phyloP scores from a whole-genome alignment of 1,140 invertebrate species.

The Chionoecetes opilio region DNA sequence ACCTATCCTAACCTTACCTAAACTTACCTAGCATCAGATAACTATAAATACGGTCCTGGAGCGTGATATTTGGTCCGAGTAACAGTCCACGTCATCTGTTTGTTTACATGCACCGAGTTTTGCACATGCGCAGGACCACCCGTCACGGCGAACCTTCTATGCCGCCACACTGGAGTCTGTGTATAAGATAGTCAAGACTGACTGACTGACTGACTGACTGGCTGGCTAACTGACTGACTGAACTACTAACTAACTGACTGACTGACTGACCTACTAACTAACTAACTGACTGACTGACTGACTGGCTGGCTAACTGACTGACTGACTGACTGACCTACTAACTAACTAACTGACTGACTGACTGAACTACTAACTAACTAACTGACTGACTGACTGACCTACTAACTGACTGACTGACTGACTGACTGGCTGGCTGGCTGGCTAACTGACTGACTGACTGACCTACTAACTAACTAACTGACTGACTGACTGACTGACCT shows the following conservation, averaged over 20 bases:
- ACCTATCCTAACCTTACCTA: too few relatives aligned
- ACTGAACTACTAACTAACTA: background rate
- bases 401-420: background rate
- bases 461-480: background rate
- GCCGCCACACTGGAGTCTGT: too few relatives aligned
- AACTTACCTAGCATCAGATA: too few relatives aligned
- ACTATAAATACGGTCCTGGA: too few relatives aligned
- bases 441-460: background rate
- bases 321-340: background rate
- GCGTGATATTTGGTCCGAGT: too few relatives aligned
- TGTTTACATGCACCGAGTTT: too few relatives aligned
- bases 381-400: background rate
- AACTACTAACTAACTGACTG: background rate
- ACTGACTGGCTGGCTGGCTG: background rate
- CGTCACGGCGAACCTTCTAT: too few relatives aligned
- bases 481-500: background rate
- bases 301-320: background rate
- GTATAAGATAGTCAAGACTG: too few relatives aligned
- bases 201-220: background rate
- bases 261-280: background rate
- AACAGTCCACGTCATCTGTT: too few relatives aligned
- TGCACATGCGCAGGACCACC: too few relatives aligned
- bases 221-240: background rate
- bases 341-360: background rate
- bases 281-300: background rate